phyloP scores from a whole-genome alignment of 1,140 invertebrate species.

The Diuraphis noxia region DNA sequence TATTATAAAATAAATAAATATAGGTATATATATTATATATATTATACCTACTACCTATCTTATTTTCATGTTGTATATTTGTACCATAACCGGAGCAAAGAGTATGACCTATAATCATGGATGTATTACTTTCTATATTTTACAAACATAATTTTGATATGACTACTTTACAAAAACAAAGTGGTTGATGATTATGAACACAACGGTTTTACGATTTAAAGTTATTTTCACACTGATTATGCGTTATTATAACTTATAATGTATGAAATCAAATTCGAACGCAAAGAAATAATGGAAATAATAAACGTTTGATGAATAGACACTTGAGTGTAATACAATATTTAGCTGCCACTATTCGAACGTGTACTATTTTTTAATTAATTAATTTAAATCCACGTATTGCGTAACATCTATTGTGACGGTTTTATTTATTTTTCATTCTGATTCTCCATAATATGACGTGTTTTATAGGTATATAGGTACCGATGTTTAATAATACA shows the following conservation, averaged over 20 bases:
- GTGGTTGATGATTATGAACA: background rate
- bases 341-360: background rate
- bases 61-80: background rate
- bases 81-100: too few relatives aligned
- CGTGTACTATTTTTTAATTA: background rate
- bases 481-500: background rate
- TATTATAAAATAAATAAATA: too few relatives aligned
- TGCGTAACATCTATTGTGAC: background rate
- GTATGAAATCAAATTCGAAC: background rate
- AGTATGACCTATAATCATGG: too few relatives aligned
- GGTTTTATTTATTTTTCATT: background rate
- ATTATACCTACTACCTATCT: background rate
- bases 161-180: background rate
- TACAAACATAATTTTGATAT: too few relatives aligned
- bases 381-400: background rate
- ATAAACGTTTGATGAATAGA: background rate
- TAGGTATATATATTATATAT: background rate
- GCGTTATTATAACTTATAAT: background rate
- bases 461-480: background rate
- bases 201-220: background rate
- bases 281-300: background rate
- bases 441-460: background rate
- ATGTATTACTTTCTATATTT: too few relatives aligned
- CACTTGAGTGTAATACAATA: background rate
- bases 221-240: background rate